Evolutionary conservation across 2,113 vertebrate genomes (phyloP), one percentile per base, ranked within the genome.

Genomic region (Notarius lentiginosus): DNA sequence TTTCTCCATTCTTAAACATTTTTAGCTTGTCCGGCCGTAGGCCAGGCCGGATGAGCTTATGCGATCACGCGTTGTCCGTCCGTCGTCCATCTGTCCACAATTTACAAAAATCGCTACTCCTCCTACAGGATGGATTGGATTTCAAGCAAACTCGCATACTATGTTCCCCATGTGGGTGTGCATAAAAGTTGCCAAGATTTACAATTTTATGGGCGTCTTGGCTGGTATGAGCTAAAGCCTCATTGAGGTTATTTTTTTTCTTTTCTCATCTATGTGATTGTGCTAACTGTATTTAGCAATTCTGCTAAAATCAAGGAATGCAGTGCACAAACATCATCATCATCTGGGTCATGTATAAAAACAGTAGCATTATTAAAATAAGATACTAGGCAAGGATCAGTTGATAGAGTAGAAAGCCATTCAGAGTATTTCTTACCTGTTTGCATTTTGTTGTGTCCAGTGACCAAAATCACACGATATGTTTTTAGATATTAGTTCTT

Each of bases 401-500:
- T 47, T 41, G 4, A 22, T 73, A 4, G 7, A 22, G 34, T 20
- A 73, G 30, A 75, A 49, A 10, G 7, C 14, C 8, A 2, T 75
- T 14, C 4, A 73, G 9, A 7, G 22, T 53, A n/a, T 75, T 27
- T 53, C 22, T 76, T n/a, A 6, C 5, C 47, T n/a, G 20, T 12
- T 76, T 51, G 15, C 73, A n/a, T 24, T 72, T 18, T 79, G 27
- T 61, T 80, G 17, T 18, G 41, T 80, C 14, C 6, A 68, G 5
- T 11, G 24, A 5, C 22, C 20, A 68, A 51, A 83, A 70, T 66
- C 18, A 15, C 24, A 79, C 27, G 7, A 83, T 20, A 27, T 1
- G 7, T 73, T 47, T 73, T 73, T 75, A 75, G 56, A 58, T 82
- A 70, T 56, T 86, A n/a, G 10, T 63, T 60, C 10, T 86, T 87